Percentiles rank a stretch among this genome's conserved stretches.
Conservation (phyloP, 2,888 invertebrate species). For the Nasonia oneida region DNA sequence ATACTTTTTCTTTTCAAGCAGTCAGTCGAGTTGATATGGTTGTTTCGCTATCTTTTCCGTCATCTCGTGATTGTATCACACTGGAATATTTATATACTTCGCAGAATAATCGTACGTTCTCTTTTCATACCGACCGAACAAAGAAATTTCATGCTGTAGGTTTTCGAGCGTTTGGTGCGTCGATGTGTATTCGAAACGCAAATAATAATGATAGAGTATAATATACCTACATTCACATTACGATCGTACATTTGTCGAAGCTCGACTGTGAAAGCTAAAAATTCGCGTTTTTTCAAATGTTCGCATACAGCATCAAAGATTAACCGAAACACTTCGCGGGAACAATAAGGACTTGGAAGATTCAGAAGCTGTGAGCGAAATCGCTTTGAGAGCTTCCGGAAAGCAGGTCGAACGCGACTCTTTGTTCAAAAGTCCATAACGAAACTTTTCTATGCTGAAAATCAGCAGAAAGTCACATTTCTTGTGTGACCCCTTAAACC, state of each 20-base stretch:
- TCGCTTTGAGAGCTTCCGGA: background rate
- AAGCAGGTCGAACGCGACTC: background rate
- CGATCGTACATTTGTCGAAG: no score
- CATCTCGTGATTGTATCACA: background rate
- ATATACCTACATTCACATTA: no score
- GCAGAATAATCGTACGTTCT: no score
- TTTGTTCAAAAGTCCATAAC: slow-evolving; percentile 6
- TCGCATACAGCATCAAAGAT: background rate
- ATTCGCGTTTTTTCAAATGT: no score
- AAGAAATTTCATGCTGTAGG: no score
- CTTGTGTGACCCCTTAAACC: background rate
- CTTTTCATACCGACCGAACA: no score
- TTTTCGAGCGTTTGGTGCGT: no score
- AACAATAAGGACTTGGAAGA: background rate
- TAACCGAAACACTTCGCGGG: background rate
- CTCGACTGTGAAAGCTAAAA: no score
- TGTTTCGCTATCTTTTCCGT: background rate
- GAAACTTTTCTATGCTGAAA: background rate
- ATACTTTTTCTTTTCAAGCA: background rate
- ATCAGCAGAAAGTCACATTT: background rate
- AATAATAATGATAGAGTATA: no score
- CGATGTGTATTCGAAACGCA: no score
- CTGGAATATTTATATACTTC: no score
- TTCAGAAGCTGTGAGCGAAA: background rate
- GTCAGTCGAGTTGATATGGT: background rate